phyloP scores from a whole-genome alignment of 1,140 invertebrate genomes.

The Liolophura sinensis region DNA sequence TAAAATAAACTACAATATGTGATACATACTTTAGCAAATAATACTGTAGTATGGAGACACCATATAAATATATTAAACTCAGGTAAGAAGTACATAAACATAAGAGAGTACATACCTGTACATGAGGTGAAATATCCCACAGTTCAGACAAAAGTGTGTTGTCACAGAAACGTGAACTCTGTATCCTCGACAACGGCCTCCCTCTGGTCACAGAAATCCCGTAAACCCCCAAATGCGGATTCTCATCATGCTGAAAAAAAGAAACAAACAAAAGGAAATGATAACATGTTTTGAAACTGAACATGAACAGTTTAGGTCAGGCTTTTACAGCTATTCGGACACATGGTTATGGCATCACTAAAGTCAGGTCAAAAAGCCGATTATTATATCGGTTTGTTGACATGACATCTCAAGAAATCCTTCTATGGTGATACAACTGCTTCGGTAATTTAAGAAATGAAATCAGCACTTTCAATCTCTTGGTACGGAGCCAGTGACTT shows the following conservation, averaged over 20 bases:
- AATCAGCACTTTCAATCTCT: too few species aligned
- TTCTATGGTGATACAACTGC: too few species aligned
- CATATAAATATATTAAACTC: background rate
- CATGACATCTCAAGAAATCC: too few species aligned
- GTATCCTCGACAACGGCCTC: conserved; percentile 3
- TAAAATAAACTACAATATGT: too few species aligned
- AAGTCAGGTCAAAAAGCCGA: too few species aligned
- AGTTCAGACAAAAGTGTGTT: conserved; percentile 11
- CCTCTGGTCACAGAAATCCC: conserved; percentile 1
- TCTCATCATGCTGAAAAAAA: background rate
- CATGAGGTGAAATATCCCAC: conserved; percentile 6
- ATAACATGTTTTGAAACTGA: conserved; percentile 4
- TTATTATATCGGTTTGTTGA: too few species aligned
- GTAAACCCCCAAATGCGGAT: background rate
- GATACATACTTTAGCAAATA: too few species aligned
- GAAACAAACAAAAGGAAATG: background rate
- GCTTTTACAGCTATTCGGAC: background rate
- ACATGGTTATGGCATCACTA: background rate
- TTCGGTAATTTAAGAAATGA: too few species aligned
- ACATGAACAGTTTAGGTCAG: background rate
- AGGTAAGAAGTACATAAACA: background rate
- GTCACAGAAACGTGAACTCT: conserved; percentile 21
- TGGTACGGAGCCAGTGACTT: too few species aligned
- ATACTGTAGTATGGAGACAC: background rate
- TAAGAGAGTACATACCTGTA: background rate